These are phyloP conservation scores for Syrista parreyssii DNA, from an alignment of 2,888 invertebrate species.

Conservation along the genomic window DNA sequence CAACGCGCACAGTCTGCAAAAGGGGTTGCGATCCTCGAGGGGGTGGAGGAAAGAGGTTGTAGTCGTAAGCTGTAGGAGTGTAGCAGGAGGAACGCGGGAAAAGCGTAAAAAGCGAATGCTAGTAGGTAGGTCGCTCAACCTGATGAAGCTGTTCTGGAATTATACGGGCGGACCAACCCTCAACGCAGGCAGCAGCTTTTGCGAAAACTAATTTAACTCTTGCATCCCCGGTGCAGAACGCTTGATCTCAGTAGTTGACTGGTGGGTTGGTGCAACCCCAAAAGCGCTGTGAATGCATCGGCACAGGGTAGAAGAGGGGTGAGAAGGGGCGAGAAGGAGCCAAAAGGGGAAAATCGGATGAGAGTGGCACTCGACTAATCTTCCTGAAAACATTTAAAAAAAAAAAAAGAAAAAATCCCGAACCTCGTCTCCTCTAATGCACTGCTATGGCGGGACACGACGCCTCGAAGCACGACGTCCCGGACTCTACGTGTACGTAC, in stretches of 20 bases:
- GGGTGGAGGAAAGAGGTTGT: conserved; percentile 1
- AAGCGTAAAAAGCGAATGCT: conserved; percentile 24
- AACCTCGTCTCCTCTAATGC: no score
- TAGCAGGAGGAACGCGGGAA: conserved; percentile 26
- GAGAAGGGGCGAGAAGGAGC: no score
- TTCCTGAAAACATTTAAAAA: background rate
- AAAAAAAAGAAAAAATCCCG: background rate
- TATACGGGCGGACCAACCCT: conserved; percentile 53
- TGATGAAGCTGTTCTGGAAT: conserved; percentile 58
- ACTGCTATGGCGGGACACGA: background rate
- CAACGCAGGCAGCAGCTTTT: conserved; percentile 55
- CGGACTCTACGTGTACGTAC: no score
- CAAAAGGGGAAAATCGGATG: background rate
- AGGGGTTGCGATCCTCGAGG: conserved; percentile 26
- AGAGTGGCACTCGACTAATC: background rate
- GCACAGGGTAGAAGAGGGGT: background rate
- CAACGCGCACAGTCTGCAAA: conserved; percentile 39
- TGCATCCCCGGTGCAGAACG: conserved; percentile 35
- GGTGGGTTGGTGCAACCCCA: background rate
- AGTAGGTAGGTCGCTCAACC: conserved; percentile 44
- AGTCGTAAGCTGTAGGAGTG: background rate
- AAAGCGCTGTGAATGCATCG: background rate
- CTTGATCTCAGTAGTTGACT: background rate
- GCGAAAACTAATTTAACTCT: conserved; percentile 63
- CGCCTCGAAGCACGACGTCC: background rate